Conservation (phyloP, 2,888 invertebrate genomes). For the Coronaproctus castanopsis region DNA sequence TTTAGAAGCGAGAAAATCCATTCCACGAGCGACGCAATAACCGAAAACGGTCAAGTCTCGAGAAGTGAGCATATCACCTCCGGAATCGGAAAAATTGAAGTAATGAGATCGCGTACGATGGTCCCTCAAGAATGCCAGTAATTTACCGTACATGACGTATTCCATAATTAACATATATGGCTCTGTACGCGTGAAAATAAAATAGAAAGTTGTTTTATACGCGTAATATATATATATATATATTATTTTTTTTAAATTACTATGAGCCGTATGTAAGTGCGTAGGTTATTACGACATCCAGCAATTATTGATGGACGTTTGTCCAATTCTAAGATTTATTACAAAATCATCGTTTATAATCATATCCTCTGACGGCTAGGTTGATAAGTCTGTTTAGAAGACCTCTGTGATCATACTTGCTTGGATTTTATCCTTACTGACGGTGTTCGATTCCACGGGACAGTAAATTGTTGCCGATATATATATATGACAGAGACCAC, state of each 20-base stretch:
- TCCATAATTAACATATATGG: conserved; percentile 68
- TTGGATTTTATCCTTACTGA: no score
- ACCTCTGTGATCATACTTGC: no score
- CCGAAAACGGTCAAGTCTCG: conserved; percentile 59
- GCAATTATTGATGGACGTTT: background rate
- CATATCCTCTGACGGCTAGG: no score
- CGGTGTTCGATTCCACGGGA: no score
- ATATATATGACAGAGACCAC: no score
- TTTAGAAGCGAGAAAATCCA: conserved; percentile 63
- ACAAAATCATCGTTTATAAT: no score
- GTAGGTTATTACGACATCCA: background rate
- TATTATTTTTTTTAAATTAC: no score
- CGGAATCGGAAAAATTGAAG: conserved; percentile 41
- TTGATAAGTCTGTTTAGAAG: no score
- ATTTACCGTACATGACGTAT: conserved; percentile 64
- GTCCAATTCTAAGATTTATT: no score
- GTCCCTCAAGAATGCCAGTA: conserved; percentile 52
- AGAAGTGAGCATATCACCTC: conserved; percentile 40
- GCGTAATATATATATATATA: no score
- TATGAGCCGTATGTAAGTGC: background rate
- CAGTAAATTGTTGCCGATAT: no score
- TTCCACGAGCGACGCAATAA: conserved; percentile 61
- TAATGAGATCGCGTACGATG: conserved; percentile 34
- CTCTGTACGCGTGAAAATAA: conserved; percentile 33
- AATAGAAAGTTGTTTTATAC: no score